A percentile compares a stretch with the other conserved stretches of the same genome.
These are phyloP conservation scores for Epinephelus moara DNA, from an alignment of 2,113 vertebrate genomes.

Conservation along the genomic window DNA sequence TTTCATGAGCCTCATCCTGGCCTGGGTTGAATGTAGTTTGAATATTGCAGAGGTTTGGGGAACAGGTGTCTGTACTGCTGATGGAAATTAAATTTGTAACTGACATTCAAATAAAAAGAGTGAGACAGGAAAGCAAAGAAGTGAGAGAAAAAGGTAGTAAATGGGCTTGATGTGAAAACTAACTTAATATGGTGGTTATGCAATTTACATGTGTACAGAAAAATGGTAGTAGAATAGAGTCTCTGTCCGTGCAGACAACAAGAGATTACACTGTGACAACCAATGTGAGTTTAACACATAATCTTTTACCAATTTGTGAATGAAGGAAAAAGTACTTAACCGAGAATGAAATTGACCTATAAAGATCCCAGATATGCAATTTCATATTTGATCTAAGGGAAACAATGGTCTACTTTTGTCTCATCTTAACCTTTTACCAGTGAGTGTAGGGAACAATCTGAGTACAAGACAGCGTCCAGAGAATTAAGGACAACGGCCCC, in stretches of 20 bases:
- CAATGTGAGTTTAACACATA: conserved; percentile 11
- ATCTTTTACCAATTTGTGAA: conserved; percentile 13
- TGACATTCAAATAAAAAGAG: background rate
- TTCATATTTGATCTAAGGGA: background rate
- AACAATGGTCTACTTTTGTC: conserved; percentile 20
- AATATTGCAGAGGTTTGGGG: background rate
- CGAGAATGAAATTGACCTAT: background rate
- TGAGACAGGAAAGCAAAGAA: background rate
- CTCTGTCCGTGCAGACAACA: background rate
- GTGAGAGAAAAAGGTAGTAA: background rate
- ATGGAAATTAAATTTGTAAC: conserved; percentile 10
- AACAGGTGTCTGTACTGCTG: conserved; percentile 4
- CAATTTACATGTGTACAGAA: conserved; percentile 2
- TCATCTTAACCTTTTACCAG: conserved; percentile 26
- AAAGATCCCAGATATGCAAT: background rate
- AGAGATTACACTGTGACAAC: background rate
- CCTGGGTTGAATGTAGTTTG: background rate
- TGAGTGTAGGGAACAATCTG: conserved; percentile 45
- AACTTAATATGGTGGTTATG: conserved; percentile 15
- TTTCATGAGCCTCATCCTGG: background rate
- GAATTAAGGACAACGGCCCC: conserved; percentile 76
- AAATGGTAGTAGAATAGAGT: conserved; percentile 1
- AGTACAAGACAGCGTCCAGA: conserved; percentile 59
- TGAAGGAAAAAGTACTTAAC: background rate
- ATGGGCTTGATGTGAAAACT: conserved; percentile 7